Evolutionary conservation across 2,113 vertebrate genomes (phyloP), one percentile per base, ranked within the genome.

Genomic region (Aspidoscelis tigris): DNA sequence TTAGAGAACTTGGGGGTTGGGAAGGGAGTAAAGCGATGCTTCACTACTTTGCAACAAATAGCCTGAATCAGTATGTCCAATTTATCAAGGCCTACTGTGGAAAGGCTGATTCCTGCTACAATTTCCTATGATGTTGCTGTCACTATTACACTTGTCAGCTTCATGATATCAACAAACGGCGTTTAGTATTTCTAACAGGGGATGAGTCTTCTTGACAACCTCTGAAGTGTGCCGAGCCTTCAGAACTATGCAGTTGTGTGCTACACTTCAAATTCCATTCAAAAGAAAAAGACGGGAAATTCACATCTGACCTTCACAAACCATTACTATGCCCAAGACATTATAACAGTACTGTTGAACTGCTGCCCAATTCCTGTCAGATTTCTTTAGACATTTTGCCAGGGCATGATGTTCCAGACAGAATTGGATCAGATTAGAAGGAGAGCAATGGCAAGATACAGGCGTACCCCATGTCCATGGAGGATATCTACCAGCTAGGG

Each of bases 51-150:
- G 88, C 79, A 90, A 90, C 89, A 94, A 94, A 95, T 95, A 88
- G 86, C 92, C 89, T 88, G 86, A 94, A 94, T 93, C 88, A 82
- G 90, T 94, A 89, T 92, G 89, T 91, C 90, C 88, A 88, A 89
- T 95, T 91, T 94, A 88, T 89, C 82, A 94, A 91, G 93, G 85
- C 90, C 89, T 81, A 82, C 84, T 83, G 88, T 86, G 92, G 90
- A 93, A 94, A 96, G 92, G 93, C 94, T 95, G 93, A 94, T 93
- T 90, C 93, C 93, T 93, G 94, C 89, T 95, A 83, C 93, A 91
- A 93, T 95, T 96, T 95, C 90, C 92, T 94, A 92, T 92, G 94
- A 96, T 95, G 86, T 88, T 96, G 94, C 93, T 96, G 95, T 97
- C 96, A 95, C 87, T 93, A 92, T 94, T 95, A 92, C 92, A 95